Conservation (phyloP, 2,113 vertebrate genomes). For the Rallus limicola region DNA sequence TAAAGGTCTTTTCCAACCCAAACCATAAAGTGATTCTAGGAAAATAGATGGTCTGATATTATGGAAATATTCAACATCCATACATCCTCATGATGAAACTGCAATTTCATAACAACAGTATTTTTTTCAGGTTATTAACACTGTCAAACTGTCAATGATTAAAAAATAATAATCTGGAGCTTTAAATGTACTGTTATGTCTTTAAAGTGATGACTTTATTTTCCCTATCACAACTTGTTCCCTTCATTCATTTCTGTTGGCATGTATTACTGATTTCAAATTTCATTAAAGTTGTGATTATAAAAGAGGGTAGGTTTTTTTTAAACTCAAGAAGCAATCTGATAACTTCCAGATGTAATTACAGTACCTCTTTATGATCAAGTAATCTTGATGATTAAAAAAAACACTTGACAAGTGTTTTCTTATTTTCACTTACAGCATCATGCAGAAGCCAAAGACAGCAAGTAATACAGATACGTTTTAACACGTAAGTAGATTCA, state of each 20-base stretch:
- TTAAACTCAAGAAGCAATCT: slow-evolving; percentile 24
- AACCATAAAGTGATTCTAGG: not conserved
- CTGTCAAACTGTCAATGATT: not conserved
- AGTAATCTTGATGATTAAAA: slow-evolving; percentile 21
- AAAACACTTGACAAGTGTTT: not conserved
- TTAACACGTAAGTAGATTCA: not conserved
- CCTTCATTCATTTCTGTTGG: slow-evolving; percentile 3
- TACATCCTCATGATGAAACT: not conserved
- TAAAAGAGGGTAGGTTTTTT: not conserved
- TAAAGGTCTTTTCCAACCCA: not conserved
- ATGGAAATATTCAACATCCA: not conserved
- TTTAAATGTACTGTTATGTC: not conserved
- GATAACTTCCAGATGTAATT: not conserved
- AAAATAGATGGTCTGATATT: not conserved
- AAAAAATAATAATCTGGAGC: not conserved
- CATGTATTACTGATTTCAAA: slow-evolving; percentile 5
- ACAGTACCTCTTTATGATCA: not conserved
- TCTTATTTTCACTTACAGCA: slow-evolving; percentile 12
- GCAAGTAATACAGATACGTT: not conserved
- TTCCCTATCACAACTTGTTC: slow-evolving; percentile 17
- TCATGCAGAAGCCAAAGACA: not conserved
- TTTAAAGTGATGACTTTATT: slow-evolving; percentile 23
- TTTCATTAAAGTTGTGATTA: not conserved
- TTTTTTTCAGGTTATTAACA: not conserved
- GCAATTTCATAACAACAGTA: not conserved